Evolutionary conservation across 2,888 invertebrate species (phyloP).

Genomic region (Hermaeophaga mercurialis): DNA sequence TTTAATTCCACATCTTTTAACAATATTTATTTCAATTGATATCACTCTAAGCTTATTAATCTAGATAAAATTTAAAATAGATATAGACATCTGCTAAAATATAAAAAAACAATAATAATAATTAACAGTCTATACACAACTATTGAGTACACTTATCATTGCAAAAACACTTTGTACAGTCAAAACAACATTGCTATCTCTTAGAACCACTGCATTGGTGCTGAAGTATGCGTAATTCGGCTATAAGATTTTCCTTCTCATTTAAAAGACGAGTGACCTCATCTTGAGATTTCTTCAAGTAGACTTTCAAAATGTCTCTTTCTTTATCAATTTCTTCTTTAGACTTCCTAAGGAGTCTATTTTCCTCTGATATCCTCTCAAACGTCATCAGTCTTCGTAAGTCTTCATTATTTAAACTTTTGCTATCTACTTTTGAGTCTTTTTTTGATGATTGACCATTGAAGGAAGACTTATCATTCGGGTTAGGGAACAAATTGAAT

Average conservation of each 20-base stretch:
- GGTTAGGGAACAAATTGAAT: constrained; percentile 68
- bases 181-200: constrained; percentile 74
- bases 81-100: constrained; percentile 11
- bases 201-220: constrained; percentile 64
- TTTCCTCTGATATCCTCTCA: constrained; percentile 66
- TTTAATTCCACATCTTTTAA: constrained; percentile 7
- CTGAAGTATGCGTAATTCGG: constrained; percentile 72
- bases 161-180: constrained; percentile 70
- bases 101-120: too few relatives aligned
- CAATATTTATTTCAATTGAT: constrained; percentile 12
- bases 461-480: constrained; percentile 2
- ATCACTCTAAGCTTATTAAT: constrained; percentile 20
- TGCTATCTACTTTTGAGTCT: constrained; percentile 48
- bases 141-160: constrained; percentile 41
- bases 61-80: constrained; percentile 24
- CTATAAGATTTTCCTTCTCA: constrained; percentile 75
- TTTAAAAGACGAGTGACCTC: constrained; percentile 72
- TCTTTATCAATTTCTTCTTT: constrained; percentile 69
- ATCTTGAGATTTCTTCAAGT: constrained; percentile 73
- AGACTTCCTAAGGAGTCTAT: constrained; percentile 58
- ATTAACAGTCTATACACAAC: constrained; percentile 26
- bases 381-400: constrained; percentile 65
- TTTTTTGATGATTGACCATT: constrained; percentile 29
- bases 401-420: constrained; percentile 67
- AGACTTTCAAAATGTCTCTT: constrained; percentile 64